Evolutionary conservation across 2,797 vertebrate genomes (phyloP).

Genomic region (Danio aesculapii): DNA sequence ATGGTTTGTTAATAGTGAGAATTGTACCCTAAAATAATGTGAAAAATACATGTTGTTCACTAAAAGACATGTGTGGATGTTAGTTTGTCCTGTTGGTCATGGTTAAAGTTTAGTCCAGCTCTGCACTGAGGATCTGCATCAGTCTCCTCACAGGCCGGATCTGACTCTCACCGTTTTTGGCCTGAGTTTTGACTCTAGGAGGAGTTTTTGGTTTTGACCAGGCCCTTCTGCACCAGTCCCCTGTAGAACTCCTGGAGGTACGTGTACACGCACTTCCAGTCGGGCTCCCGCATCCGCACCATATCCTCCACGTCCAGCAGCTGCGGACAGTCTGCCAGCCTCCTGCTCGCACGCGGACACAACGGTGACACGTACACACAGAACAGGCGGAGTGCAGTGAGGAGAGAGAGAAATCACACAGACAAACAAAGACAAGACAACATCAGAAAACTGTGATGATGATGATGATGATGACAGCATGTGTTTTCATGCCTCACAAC

Average conservation of each 20-base stretch:
- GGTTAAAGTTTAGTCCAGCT: neutral
- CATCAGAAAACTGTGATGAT: constrained; percentile 80
- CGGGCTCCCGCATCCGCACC: constrained; percentile 94
- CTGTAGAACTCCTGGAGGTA: constrained; percentile 99
- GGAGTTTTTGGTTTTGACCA: constrained; percentile 99
- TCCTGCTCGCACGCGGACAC: constrained; percentile 78
- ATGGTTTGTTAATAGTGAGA: too few species aligned
- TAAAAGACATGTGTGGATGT: neutral
- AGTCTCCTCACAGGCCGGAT: constrained; percentile 44
- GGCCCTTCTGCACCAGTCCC: constrained; percentile 97
- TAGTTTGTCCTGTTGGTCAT: neutral
- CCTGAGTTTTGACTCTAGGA: constrained; percentile 71
- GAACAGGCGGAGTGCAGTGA: constrained; percentile 54
- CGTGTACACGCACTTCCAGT: constrained; percentile 99
- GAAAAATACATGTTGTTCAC: too few species aligned
- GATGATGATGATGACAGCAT: constrained; percentile 76
- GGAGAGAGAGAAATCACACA: constrained; percentile 60
- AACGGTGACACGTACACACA: constrained; percentile 68
- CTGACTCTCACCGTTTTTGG: constrained; percentile 86
- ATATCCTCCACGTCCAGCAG: constrained; percentile 97
- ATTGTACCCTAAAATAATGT: too few species aligned
- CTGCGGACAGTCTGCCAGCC: constrained; percentile 91
- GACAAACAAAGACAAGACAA: constrained; percentile 78
- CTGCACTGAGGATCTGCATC: neutral
- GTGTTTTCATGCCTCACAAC: constrained; percentile 83